Conservation (phyloP, 2,113 vertebrate species). For the Suricata suricatta region DNA sequence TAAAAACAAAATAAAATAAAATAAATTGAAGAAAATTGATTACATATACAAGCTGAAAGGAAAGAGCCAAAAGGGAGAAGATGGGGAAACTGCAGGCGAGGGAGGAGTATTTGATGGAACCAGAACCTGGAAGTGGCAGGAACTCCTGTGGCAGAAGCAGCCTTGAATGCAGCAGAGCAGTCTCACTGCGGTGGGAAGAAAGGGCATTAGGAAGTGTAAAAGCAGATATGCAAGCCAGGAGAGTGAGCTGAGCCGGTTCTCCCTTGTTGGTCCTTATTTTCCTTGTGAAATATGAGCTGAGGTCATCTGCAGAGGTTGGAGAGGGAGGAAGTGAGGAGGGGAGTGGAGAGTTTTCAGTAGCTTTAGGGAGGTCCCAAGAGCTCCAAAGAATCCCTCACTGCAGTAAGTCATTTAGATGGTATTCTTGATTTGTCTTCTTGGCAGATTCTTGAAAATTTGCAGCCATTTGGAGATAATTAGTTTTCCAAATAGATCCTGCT, state of each 20-base stretch:
- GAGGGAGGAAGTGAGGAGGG: neutral
- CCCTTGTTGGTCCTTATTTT: neutral
- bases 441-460: constrained; percentile 66
- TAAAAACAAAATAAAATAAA: too few species aligned
- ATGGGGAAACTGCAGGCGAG: neutral
- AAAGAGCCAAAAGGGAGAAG: neutral
- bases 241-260: neutral
- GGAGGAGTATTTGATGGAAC: neutral
- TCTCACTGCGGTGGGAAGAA: neutral
- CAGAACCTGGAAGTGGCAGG: neutral
- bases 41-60: neutral
- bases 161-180: neutral
- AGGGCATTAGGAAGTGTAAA: neutral
- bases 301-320: neutral
- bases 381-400: constrained; percentile 91
- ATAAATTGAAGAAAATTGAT: neutral
- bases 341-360: constrained; percentile 58
- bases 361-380: constrained; percentile 91
- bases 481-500: constrained; percentile 75
- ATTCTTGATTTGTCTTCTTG: constrained; percentile 71
- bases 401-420: constrained; percentile 83
- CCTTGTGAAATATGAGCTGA: neutral
- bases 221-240: neutral
- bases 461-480: constrained; percentile 76
- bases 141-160: neutral